Base-by-base conservation (phyloP, 2,113 vertebrate species). In the Mastomys natalensis region DNA sequence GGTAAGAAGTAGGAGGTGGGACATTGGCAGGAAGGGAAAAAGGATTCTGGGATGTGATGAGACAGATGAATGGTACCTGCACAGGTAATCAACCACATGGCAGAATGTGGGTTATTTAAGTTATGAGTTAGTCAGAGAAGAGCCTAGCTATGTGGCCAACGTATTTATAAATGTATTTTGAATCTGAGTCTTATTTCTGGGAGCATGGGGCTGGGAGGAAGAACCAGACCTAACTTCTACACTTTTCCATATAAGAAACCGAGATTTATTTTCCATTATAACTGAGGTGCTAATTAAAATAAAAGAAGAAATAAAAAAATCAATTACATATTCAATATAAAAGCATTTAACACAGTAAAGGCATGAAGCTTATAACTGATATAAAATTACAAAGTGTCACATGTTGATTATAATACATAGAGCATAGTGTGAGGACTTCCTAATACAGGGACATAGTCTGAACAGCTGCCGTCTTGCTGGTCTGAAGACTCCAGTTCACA, bases 271-370 rank as follows among this genome's bases (percentile, higher is more conserved):
- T 92, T 78, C 62, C 94, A 26, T 37, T 80, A 87, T 91, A 95
- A 85, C n/a, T 96, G 94, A 96, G 86, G 92, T n/a, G 85, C 81
- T 93, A 91, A 92, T 29, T 34, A 95, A 10, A 97, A 53, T 86
- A 96, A 96, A 96, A 70, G 12, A 76, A 17, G 76, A 97, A 97
- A 96, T 29, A 62, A 51, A 96, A 94, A 94, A n/a, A 94, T 51
- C 8, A 72, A 80, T 89, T 13, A 45, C 78, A 95, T 64, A 76
- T 80, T 95, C 17, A 51, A 85, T 94, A 72, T 84, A 78, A 96
- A 95, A 89, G 74, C 90, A 31, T 94, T 66, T 95, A 8, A 1
- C 0, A 95, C 48, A 82, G 90, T 48, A 51, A 96, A 95, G 95
- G 51, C 92, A 81, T 58, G 51, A 74, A 96, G 87, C 76, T 55